Evolutionary conservation across 2,888 invertebrate species (phyloP), one percentile per base, ranked within the genome.

Genomic region (Alviniconcha strummeri): DNA sequence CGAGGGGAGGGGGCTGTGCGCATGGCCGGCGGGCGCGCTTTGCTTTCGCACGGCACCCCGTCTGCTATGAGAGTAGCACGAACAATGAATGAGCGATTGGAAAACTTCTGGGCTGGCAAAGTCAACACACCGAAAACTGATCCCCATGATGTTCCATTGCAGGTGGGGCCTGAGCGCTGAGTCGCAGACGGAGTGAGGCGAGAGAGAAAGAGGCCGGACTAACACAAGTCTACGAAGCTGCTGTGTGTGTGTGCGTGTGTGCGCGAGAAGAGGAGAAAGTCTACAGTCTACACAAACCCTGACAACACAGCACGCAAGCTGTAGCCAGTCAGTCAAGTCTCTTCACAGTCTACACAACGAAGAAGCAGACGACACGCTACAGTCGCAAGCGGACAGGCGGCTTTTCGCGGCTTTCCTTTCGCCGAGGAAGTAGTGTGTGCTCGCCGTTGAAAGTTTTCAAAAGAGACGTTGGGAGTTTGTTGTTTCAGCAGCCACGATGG

Each of bases 91-190:
- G 76, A 71, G 77, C 76, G 82, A 69, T 82, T 76, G 77, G 76
- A 57, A 82, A 82, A 82, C 55, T 64, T 82, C 56, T 11, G 82
- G 77, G 82, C 82, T 82, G 76, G 71, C 82, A 54, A 77, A 82
- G 82, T 82, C 82, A 82, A 82, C 82, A 82, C 36, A 56, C 69
- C 19, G 82, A 82, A 82, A 82, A 82, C 55, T 82, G 82, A 82
- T 82, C 77, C 82, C 52, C 54, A 77, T 82, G 82, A 77, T 82
- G 82, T 82, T 82, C 77, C 69, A 64, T 82, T 82, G 82, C 82
- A 82, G 82, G 82, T 82, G 75, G 81, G 54, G 75, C 75, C 69
- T 64, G 76, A 74, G 82, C 15, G 74, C 76, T 54, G 57, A 82
- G 76, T 11, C 72, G 72, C 75, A 15, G 52, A 4, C 75, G 2